These are phyloP conservation scores for Platyscapa corneri DNA, from an alignment of 1,140 invertebrate species.

Conservation along the genomic window DNA sequence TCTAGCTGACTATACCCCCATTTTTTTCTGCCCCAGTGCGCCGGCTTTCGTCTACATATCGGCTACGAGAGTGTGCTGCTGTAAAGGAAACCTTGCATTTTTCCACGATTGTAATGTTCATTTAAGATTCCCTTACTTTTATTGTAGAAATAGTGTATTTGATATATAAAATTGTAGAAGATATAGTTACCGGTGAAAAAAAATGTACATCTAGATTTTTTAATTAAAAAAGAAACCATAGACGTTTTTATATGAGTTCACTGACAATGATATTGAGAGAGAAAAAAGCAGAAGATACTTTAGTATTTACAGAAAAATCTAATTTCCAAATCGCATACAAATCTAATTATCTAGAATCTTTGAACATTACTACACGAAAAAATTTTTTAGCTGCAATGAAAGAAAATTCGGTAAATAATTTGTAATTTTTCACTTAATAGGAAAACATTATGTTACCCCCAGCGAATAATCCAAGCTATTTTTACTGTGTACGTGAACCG, in stretches of 20 bases:
- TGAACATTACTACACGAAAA: neutral
- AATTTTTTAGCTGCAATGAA: neutral
- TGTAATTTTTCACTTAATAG: neutral
- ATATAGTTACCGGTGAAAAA: neutral
- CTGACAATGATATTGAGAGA: neutral
- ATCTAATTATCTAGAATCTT: neutral
- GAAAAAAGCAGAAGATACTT: neutral
- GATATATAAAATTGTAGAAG: neutral
- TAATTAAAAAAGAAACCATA: neutral
- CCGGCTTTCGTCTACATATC: neutral
- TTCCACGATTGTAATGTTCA: neutral
- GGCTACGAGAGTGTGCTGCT: neutral
- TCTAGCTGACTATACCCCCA: neutral
- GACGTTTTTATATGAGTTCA: neutral
- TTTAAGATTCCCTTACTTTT: neutral
- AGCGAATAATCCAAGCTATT: conserved; percentile 1
- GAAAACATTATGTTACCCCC: neutral
- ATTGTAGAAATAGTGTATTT: neutral
- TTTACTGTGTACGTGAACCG: neutral
- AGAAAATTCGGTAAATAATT: neutral
- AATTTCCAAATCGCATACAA: neutral
- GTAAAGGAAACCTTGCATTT: neutral
- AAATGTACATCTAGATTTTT: neutral
- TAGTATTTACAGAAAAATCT: neutral
- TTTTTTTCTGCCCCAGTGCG: neutral